Base-by-base conservation (phyloP, 2,797 vertebrate genomes). In the Todus mexicanus region DNA sequence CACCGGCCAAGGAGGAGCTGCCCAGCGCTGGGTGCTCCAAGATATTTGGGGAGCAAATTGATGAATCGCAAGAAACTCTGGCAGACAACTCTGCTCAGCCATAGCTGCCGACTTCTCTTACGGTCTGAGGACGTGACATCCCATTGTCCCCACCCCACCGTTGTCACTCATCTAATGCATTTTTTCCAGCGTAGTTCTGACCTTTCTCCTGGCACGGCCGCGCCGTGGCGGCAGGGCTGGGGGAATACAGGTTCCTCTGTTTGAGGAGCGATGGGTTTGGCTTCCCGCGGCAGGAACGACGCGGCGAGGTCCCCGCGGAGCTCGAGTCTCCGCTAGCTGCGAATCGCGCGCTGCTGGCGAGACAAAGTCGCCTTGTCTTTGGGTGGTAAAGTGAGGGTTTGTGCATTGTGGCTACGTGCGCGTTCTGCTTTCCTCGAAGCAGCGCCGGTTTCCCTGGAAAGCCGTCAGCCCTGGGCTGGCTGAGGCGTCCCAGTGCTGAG, bases 331-430 rank as follows among this genome's bases (percentile, higher is more conserved):
- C 73, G 48, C 92, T 84, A 94, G 77, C 96, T 70, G 90, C 42
- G 81, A 84, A 71, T 93, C 89, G 70, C 97, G 42, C 88, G n/a
- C 76, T 81, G 84, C 87, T 94, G 94, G 93, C 96, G 87, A 85
- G 79, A 97, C 95, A 96, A 87, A 87, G 93, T 87, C 63, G 45
- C 93, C 95, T 96, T 94, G 94, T 97, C 92, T 93, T 61, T 45
- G 73, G 95, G 94, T 89, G 92, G 89, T 77, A 85, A 92, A 96
- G 15, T 47, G 87, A 53, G 31, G 37, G 27, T 33, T 85, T 94
- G 95, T 94, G 77, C 77, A 37, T 68, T 84, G 92, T 89, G 90
- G 16, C 1, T 57, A 18, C 1, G 31, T 54, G 63, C 7, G 0
- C 38, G 2, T 83, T 91, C 85, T 77, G 79, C 75, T 76, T 51